Conservation (phyloP, 1,140 invertebrate genomes). For the Pteromalus puparum region DNA sequence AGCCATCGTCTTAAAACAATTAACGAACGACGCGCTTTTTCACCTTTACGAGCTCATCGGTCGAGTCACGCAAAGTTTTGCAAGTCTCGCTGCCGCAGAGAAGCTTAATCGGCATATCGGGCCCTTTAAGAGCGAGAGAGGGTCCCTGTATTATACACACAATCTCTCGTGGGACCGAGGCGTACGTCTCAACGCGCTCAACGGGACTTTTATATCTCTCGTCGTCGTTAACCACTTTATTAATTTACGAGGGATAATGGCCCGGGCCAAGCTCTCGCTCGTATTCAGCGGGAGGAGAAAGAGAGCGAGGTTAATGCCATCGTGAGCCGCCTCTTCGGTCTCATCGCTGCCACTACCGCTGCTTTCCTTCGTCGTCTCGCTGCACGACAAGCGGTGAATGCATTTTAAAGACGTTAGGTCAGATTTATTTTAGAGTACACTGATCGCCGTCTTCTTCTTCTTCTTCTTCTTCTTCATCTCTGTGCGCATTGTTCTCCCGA, state of each 20-base stretch:
- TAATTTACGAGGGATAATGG: conserved; percentile 68
- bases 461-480: not conserved
- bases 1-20: no score
- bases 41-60: no score
- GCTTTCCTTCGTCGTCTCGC: not conserved
- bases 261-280: conserved; percentile 41
- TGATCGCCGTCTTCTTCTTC: not conserved
- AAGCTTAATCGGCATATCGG: conserved; percentile 26
- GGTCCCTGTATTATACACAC: not conserved
- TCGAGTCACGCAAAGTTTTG: no score
- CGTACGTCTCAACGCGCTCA: conserved; percentile 22
- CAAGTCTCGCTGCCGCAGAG: not conserved
- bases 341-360: not conserved
- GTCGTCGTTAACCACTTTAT: conserved; percentile 66
- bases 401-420: conserved; percentile 46
- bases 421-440: conserved; percentile 41
- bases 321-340: not conserved
- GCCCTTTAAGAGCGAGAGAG: conserved; percentile 8
- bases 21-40: no score
- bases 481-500: not conserved
- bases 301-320: conserved; percentile 53
- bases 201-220: conserved; percentile 59
- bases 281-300: not conserved
- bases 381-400: conserved; percentile 7
- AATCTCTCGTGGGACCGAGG: conserved; percentile 29